Base-by-base conservation (phyloP, 2,797 vertebrate genomes). In the Gastrophryne carolinensis region DNA sequence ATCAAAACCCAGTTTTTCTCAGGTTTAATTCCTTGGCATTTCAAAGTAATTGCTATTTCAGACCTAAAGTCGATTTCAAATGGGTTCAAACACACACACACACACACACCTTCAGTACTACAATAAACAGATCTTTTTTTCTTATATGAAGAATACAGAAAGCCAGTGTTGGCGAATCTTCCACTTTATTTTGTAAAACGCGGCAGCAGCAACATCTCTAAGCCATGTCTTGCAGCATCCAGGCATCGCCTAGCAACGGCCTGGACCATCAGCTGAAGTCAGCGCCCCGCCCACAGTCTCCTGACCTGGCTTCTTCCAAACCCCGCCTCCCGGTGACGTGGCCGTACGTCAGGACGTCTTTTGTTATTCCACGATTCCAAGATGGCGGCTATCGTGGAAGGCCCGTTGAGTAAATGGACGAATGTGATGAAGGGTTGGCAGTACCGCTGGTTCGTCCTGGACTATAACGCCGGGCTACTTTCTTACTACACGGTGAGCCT, bases 361-460 rank as follows among this genome's bases (percentile, higher is more conserved):
- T 90, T 86, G 85, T 88, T 84, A 87, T 81, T 85, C 86, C 85
- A 80, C 86, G 82, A 27, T 84, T 83, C 79, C 85, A 98, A 98
- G 90, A 98, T 98, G 96, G 96, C 96, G 94, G 98, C 96, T 78
- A 96, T 98, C 89, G 95, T 98, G 96, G 96, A 98, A 80, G 96
- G 97, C 74, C 97, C 97, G 88, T 92, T 98, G 65, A 98, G 97
- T 89, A 98, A 98, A 90, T 98, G 97, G 97, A 98, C 97, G 83
- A 98, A 98, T 85, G 95, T 98, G 78, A 98, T 98, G 97, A 98
- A 98, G 85, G 97, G 96, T 24, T 98, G 97, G 97, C 97, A 98
- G 90, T 98, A 98, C 75, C 96, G 96, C 19, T 98, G 96, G 96
- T 98, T 98, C 82, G 95, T 98, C 58, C 83, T 98, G 86, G 96